These are phyloP conservation scores for Eupithecia exiguata DNA, from an alignment of 2,888 invertebrate genomes.

Conservation along the genomic window DNA sequence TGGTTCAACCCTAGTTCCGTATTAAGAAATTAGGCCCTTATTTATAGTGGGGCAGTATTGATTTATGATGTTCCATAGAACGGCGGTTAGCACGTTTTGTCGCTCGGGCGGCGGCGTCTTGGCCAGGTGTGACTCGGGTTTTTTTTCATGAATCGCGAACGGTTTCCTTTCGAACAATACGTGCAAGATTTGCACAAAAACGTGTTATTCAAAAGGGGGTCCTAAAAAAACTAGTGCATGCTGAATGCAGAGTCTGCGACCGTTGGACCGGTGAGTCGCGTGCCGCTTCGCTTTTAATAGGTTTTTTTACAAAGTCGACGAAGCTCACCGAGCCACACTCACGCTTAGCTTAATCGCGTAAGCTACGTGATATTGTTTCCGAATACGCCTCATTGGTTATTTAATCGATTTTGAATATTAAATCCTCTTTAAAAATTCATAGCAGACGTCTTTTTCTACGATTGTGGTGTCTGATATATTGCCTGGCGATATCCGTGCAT, in stretches of 20 bases:
- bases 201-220: slow-evolving; percentile 66
- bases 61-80: slow-evolving; percentile 61
- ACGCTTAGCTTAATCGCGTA: slow-evolving; percentile 42
- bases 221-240: slow-evolving; percentile 65
- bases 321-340: slow-evolving; percentile 50
- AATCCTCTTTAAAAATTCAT: slow-evolving; percentile 46
- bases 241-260: slow-evolving; percentile 56
- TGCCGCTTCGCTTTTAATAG: slow-evolving; percentile 68
- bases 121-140: slow-evolving; percentile 73
- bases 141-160: slow-evolving; percentile 65
- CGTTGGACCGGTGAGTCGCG: slow-evolving; percentile 67
- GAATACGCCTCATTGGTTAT: slow-evolving; percentile 50
- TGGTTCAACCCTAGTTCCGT: slow-evolving; percentile 55
- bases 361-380: slow-evolving; percentile 46
- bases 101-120: slow-evolving; percentile 55
- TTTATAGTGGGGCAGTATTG: slow-evolving; percentile 67
- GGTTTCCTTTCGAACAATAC: slow-evolving; percentile 75
- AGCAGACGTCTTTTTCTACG: slow-evolving; percentile 42
- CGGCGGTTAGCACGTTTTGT: slow-evolving; percentile 61
- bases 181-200: slow-evolving; percentile 82
- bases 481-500: slow-evolving; percentile 35
- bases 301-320: slow-evolving; percentile 56
- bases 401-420: slow-evolving; percentile 49
- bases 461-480: slow-evolving; percentile 45
- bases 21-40: slow-evolving; percentile 73